A percentile compares a stretch with the other conserved stretches of the same genome.
Conservation (phyloP, 1,140 invertebrate species). For the Anastrepha obliqua region DNA sequence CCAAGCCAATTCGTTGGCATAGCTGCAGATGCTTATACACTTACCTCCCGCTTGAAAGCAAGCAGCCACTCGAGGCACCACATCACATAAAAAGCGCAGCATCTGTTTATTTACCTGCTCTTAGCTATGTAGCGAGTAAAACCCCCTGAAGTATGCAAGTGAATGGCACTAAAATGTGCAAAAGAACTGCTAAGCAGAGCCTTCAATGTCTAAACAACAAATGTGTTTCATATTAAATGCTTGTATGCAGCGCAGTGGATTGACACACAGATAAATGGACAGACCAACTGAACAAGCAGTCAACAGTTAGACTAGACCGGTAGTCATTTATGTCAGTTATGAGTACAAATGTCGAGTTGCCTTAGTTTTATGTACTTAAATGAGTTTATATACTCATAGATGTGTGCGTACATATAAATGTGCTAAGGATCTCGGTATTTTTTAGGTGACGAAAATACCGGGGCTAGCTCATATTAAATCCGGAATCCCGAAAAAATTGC, state of each 20-base stretch:
- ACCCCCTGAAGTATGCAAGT: conserved; percentile 21
- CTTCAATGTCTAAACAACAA: conserved; percentile 23
- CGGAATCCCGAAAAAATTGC: too few species aligned
- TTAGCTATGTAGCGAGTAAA: background rate
- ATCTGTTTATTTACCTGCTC: conserved; percentile 23
- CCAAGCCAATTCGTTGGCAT: background rate
- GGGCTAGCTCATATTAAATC: too few species aligned
- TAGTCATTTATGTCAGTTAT: conserved; percentile 40
- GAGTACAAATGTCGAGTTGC: background rate
- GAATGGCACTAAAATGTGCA: conserved; percentile 18
- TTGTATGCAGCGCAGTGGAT: background rate
- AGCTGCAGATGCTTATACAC: background rate
- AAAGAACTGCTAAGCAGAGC: background rate
- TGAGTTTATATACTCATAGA: background rate
- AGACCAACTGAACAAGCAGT: background rate
- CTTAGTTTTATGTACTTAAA: background rate
- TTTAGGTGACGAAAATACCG: too few species aligned
- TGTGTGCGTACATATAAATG: background rate
- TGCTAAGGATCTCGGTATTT: too few species aligned
- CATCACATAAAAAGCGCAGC: background rate
- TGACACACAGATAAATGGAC: background rate
- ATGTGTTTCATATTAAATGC: background rate
- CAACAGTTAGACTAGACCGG: background rate
- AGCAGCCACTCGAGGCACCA: background rate
- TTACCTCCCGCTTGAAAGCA: background rate